phyloP scores from a whole-genome alignment of 2,797 vertebrate species.

The Pampus argenteus region DNA sequence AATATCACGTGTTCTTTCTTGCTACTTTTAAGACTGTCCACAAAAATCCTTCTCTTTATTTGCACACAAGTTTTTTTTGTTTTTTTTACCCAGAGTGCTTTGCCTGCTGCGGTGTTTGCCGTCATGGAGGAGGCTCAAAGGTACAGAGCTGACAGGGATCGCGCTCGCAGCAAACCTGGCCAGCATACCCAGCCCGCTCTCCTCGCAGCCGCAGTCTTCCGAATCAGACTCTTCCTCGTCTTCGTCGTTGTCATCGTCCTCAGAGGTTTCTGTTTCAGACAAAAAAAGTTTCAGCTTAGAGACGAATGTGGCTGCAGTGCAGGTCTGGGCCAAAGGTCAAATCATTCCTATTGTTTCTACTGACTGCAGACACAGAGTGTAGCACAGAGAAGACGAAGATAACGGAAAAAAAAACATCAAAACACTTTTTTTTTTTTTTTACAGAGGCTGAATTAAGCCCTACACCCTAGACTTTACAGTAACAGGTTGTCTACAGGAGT shows the following conservation, averaged over 20 bases:
- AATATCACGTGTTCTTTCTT: not conserved
- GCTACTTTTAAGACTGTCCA: not conserved
- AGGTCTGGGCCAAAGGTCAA: slow-evolving; percentile 44
- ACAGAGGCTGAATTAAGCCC: not conserved
- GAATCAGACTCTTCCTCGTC: slow-evolving; percentile 84
- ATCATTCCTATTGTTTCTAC: slow-evolving; percentile 34
- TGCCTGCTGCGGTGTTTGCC: slow-evolving; percentile 93
- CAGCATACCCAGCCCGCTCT: slow-evolving; percentile 94
- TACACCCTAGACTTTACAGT: slow-evolving; percentile 12
- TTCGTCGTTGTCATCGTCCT: slow-evolving; percentile 86
- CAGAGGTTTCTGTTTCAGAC: slow-evolving; percentile 81
- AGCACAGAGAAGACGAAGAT: slow-evolving; percentile 5
- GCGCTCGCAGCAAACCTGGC: slow-evolving; percentile 95
- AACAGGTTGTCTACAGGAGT: slow-evolving; percentile 13
- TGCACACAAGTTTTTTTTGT: not conserved
- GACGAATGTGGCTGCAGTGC: not conserved
- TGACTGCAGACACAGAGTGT: slow-evolving; percentile 8
- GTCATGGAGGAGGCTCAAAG: slow-evolving; percentile 88
- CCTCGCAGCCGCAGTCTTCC: slow-evolving; percentile 82
- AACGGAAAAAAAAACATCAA: not conserved
- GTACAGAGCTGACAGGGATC: slow-evolving; percentile 87
- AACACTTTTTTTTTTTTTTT: too few species aligned
- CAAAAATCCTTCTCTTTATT: not conserved
- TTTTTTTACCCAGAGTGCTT: slow-evolving; percentile 89
- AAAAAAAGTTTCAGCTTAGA: slow-evolving; percentile 53